Evolutionary conservation across 2,888 invertebrate genomes (phyloP).

Genomic region (Brachynemurus nebulosus): DNA sequence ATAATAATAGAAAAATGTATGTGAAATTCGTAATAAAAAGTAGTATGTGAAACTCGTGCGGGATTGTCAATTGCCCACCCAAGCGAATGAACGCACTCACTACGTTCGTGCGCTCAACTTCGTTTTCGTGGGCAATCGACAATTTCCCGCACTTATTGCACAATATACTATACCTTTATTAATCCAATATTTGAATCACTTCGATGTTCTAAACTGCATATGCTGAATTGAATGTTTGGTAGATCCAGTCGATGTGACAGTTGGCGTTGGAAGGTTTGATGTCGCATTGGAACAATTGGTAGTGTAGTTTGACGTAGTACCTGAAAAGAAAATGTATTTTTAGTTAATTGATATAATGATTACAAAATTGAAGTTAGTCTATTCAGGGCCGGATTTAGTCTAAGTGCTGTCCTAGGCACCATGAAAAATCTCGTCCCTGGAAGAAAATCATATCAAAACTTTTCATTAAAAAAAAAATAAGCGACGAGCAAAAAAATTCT

Average conservation of each 20-base stretch:
- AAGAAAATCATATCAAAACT: too few relatives aligned
- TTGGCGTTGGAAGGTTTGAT: constrained; percentile 70
- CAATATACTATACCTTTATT: constrained; percentile 60
- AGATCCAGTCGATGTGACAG: constrained; percentile 65
- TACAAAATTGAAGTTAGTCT: neutral
- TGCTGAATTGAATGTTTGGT: constrained; percentile 66
- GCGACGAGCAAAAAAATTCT: constrained; percentile 3
- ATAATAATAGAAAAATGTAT: too few relatives aligned
- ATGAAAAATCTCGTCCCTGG: too few relatives aligned
- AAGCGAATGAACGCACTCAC: too few relatives aligned
- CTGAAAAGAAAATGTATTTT: constrained; percentile 27
- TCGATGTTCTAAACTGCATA: constrained; percentile 54
- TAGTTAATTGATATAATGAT: neutral
- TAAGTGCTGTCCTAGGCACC: too few relatives aligned
- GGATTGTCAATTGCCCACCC: too few relatives aligned
- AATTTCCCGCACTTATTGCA: too few relatives aligned
- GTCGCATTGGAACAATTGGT: constrained; percentile 67
- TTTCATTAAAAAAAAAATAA: too few relatives aligned
- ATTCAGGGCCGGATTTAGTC: neutral
- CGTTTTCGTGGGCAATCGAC: too few relatives aligned
- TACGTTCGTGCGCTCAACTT: too few relatives aligned
- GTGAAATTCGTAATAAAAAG: too few relatives aligned
- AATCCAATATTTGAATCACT: constrained; percentile 57
- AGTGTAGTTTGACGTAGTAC: constrained; percentile 70
- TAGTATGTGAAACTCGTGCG: too few relatives aligned